phyloP scores from a whole-genome alignment of 1,140 invertebrate species.

The Conopomorpha cramerella region DNA sequence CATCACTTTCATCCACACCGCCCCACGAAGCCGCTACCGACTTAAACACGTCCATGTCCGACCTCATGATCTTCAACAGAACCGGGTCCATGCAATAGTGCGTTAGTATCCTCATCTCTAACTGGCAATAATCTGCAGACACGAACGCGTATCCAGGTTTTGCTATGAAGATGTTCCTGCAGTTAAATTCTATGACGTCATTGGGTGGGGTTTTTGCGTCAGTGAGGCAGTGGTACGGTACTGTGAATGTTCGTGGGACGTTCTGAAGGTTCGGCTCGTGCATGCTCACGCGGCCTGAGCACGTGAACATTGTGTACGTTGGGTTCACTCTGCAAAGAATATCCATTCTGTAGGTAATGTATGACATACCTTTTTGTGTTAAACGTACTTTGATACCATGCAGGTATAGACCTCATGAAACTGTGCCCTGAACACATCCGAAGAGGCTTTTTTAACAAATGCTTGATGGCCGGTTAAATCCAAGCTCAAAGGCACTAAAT shows the following conservation, averaged over 20 bases:
- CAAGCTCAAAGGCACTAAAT: too few relatives aligned
- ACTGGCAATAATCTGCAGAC: conserved; percentile 94
- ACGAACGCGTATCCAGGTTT: conserved; percentile 68
- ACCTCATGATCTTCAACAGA: conserved; percentile 72
- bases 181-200: conserved; percentile 60
- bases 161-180: conserved; percentile 72
- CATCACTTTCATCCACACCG: conserved; percentile 64
- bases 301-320: conserved; percentile 75
- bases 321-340: conserved; percentile 72
- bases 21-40: conserved; percentile 86
- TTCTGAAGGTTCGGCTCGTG: conserved; percentile 92
- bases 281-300: conserved; percentile 91
- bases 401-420: too few relatives aligned
- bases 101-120: conserved; percentile 92
- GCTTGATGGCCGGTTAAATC: too few relatives aligned
- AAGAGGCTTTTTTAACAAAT: too few relatives aligned
- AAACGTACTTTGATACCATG: too few relatives aligned
- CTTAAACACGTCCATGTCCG: conserved; percentile 83
- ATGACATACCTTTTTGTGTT: too few relatives aligned
- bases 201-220: conserved; percentile 26
- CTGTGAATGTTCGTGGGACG: conserved; percentile 84
- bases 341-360: too few relatives aligned
- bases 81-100: conserved; percentile 84
- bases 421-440: too few relatives aligned
- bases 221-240: conserved; percentile 35